A percentile compares a stretch with the other conserved stretches of the same genome.
These are phyloP conservation scores for Coenonympha arcania DNA, from an alignment of 2,888 invertebrate species.

Conservation along the genomic window DNA sequence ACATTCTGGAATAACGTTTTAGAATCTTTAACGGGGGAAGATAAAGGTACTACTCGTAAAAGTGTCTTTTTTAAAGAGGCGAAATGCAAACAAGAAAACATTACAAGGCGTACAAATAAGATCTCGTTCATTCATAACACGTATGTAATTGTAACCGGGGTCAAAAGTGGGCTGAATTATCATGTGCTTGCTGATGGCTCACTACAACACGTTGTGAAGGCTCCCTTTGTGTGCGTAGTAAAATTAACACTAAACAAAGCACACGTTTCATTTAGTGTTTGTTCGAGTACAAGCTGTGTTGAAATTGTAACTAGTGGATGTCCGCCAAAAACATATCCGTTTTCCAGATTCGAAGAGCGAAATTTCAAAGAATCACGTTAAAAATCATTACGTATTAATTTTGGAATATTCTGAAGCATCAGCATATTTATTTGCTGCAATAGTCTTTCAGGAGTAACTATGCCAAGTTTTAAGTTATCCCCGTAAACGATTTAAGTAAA, in stretches of 20 bases:
- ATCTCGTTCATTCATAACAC: conserved; percentile 14
- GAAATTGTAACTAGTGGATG: background rate
- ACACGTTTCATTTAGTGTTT: conserved; percentile 22
- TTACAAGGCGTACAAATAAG: conserved; percentile 4
- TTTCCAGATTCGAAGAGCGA: too few relatives aligned
- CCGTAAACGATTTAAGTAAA: too few relatives aligned
- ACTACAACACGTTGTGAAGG: conserved; percentile 18
- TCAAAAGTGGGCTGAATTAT: conserved; percentile 27
- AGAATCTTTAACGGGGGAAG: too few relatives aligned
- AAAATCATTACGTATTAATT: too few relatives aligned
- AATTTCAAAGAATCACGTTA: too few relatives aligned
- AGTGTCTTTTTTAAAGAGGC: background rate
- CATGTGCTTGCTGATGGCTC: conserved; percentile 28
- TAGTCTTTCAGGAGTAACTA: too few relatives aligned
- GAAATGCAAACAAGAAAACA: background rate
- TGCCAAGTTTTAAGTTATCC: too few relatives aligned
- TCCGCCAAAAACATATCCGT: too few relatives aligned
- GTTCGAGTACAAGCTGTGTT: background rate
- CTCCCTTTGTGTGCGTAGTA: conserved; percentile 24
- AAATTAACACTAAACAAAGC: conserved; percentile 31
- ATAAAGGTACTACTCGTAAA: too few relatives aligned
- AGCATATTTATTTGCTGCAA: too few relatives aligned
- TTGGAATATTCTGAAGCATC: too few relatives aligned
- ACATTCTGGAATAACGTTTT: too few relatives aligned
- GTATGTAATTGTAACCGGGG: conserved; percentile 12